Conservation (phyloP, 2,113 vertebrate genomes). For the Anguilla rostrata region DNA sequence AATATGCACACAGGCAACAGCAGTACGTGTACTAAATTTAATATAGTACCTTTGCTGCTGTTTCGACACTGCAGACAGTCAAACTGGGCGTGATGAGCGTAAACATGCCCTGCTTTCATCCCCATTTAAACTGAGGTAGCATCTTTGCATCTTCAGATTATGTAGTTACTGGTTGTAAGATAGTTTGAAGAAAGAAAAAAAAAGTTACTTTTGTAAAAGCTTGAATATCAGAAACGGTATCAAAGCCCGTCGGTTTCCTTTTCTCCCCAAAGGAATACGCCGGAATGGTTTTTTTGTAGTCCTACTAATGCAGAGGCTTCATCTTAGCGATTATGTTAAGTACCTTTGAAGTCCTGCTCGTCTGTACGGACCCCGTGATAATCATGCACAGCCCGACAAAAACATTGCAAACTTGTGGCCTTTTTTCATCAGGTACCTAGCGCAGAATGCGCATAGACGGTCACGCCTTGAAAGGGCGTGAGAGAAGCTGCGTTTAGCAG, state of each 20-base stretch:
- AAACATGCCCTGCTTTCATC: constrained; percentile 99
- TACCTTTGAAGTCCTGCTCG: background rate
- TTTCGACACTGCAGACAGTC: constrained; percentile 93
- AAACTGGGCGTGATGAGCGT: constrained; percentile 93
- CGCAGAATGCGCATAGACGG: background rate
- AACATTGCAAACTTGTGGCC: background rate
- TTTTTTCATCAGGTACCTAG: background rate
- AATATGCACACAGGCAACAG: constrained; percentile 97
- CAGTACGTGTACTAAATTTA: constrained; percentile 94
- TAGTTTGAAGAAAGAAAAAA: constrained; percentile 90
- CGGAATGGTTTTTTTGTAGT: constrained; percentile 50
- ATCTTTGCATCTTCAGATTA: constrained; percentile 99
- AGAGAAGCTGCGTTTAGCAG: constrained; percentile 41
- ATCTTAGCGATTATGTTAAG: constrained; percentile 20
- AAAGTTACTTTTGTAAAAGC: constrained; percentile 99
- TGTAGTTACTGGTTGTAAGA: constrained; percentile 99
- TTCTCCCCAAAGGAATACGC: constrained; percentile 78
- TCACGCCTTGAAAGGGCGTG: constrained; percentile 35
- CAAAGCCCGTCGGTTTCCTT: constrained; percentile 93
- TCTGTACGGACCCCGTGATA: constrained; percentile 15
- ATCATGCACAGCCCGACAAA: constrained; percentile 8
- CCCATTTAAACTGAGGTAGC: constrained; percentile 99
- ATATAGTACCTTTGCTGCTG: constrained; percentile 90
- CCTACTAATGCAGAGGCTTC: constrained; percentile 33
- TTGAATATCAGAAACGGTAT: constrained; percentile 90